Evolutionary conservation across 2,797 vertebrate species (phyloP), one percentile per base, ranked within the genome.

Genomic region (Pampus argenteus): DNA sequence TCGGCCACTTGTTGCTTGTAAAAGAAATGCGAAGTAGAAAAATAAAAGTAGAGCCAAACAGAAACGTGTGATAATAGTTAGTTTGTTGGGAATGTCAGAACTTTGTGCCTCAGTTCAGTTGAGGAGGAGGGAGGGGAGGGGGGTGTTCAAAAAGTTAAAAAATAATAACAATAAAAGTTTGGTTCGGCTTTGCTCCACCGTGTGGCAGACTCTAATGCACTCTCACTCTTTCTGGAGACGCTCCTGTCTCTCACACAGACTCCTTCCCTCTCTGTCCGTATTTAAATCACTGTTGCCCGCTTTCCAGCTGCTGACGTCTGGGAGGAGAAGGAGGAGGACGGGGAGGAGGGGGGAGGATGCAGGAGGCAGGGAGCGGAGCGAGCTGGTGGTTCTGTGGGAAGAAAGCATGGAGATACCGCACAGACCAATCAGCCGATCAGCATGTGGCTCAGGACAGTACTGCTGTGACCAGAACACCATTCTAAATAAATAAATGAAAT

Each of bases 121-220:
- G 2, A 10, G 61, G 47, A 28, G 49, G 4, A 13, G 22, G 49
- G 34, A 63, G 7, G 47, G 36, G 57, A 5, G n/a, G 42, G 48
- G 54, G 11, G 22, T 64, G 66, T 51, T 84, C 4, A 31, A 60
- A 85, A 72, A 82, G 48, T 15, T 7, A 20, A 1, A 55, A 34
- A n/a, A n/a, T n/a, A n/a, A n/a, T n/a, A n/a, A n/a, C n/a, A 15
- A 44, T 54, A 18, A 82, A 84, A 83, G 77, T 91, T 93, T 80
- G 59, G 50, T 45, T 59, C 52, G 57, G 51, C 84, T 90, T 86
- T 91, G 87, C 90, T 90, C 93, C 92, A 91, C 90, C 84, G 74
- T 89, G 89, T 90, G 90, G 90, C 71, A 23, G 85, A 28, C 76
- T 73, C 7, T 50, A 56, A 34, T 36, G 62, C 68, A 17, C 75